Evolutionary conservation across 2,888 invertebrate genomes (phyloP).

Genomic region (Zhuqinia jingwanae): DNA sequence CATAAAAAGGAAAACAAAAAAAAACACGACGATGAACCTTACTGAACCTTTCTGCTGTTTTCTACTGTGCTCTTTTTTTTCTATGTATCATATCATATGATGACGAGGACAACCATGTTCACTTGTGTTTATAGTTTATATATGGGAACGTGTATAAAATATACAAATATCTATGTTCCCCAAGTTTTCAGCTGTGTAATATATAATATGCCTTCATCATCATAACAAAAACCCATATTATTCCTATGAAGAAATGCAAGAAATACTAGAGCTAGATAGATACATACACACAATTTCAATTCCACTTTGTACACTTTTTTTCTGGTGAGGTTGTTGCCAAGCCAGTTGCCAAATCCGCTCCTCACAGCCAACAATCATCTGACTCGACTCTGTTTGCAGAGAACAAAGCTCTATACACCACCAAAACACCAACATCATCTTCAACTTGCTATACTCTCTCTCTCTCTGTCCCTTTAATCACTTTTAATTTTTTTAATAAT

Average conservation of each 20-base stretch:
- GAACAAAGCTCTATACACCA: constrained; percentile 42
- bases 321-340: constrained; percentile 49
- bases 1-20: not conserved
- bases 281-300: too few relatives aligned
- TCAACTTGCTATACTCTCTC: not conserved
- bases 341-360: constrained; percentile 53
- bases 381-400: constrained; percentile 14
- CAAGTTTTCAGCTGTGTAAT: not conserved
- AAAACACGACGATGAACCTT: constrained; percentile 31
- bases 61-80: too few relatives aligned
- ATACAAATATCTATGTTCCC: not conserved
- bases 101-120: constrained; percentile 30
- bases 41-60: too few relatives aligned
- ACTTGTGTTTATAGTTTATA: too few relatives aligned
- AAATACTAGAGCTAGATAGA: too few relatives aligned
- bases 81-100: constrained; percentile 40
- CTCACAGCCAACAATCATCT: constrained; percentile 45
- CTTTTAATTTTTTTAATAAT: not conserved
- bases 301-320: not conserved
- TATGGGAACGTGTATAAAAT: too few relatives aligned
- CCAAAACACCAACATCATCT: not conserved
- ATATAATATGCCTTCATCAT: not conserved
- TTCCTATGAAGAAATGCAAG: too few relatives aligned
- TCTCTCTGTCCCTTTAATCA: not conserved
- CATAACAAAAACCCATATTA: too few relatives aligned